phyloP scores from a whole-genome alignment of 2,797 vertebrate genomes.

The Syndactyla subalaris region DNA sequence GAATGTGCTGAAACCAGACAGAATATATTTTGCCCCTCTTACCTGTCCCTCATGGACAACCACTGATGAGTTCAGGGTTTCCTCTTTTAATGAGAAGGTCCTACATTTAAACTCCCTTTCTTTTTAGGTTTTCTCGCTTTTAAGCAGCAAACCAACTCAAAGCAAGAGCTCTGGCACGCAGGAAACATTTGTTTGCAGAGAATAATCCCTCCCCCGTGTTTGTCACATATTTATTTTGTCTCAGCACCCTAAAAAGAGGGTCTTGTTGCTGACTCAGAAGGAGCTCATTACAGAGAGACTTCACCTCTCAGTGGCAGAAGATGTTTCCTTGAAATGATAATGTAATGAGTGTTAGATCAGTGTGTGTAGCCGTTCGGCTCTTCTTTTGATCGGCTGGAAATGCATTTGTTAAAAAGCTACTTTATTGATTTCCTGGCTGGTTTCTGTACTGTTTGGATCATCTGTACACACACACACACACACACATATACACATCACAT shows the following conservation, averaged over 20 bases:
- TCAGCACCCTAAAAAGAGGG: slow-evolving; percentile 23
- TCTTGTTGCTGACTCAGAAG: slow-evolving; percentile 58
- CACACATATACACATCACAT: not conserved
- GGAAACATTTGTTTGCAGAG: slow-evolving; percentile 5
- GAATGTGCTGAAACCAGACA: not conserved
- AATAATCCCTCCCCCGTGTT: not conserved
- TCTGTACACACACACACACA: not conserved
- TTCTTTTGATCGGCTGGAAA: slow-evolving; percentile 72
- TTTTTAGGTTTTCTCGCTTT: not conserved
- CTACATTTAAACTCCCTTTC: not conserved
- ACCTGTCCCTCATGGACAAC: not conserved
- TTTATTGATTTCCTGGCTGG: slow-evolving; percentile 74
- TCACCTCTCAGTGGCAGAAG: slow-evolving; percentile 63
- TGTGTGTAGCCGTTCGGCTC: slow-evolving; percentile 55
- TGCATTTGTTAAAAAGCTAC: slow-evolving; percentile 73
- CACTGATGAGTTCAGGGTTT: not conserved
- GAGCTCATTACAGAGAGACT: slow-evolving; percentile 63
- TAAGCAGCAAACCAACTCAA: not conserved
- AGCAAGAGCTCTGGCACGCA: not conserved
- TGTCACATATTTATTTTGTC: slow-evolving; percentile 56
- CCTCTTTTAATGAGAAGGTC: not conserved
- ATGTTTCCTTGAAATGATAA: slow-evolving; percentile 72
- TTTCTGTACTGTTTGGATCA: slow-evolving; percentile 67
- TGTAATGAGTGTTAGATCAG: slow-evolving; percentile 68
- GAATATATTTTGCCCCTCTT: not conserved